These are phyloP conservation scores for Ptychadena robeensis DNA, from an alignment of 2,797 vertebrate genomes.

Conservation along the genomic window DNA sequence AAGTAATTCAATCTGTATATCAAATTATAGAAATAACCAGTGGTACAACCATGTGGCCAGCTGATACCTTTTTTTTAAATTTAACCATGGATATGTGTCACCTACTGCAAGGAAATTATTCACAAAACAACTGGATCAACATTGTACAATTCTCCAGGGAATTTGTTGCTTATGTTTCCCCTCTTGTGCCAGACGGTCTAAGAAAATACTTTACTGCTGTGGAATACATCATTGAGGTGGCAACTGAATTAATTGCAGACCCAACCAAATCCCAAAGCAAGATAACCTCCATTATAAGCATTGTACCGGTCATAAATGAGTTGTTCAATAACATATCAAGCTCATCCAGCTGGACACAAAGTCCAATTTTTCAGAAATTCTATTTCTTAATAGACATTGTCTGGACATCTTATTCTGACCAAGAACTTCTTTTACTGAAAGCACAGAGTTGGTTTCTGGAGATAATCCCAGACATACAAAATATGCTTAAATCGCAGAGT, in stretches of 20 bases:
- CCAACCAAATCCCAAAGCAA: constrained; percentile 9
- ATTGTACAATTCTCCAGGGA: constrained; percentile 2
- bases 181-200: constrained; percentile 15
- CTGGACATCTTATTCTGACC: constrained; percentile 32
- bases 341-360: constrained; percentile 15
- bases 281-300: constrained; percentile 16
- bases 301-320: constrained; percentile 30
- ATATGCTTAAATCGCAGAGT: constrained; percentile 15
- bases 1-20: constrained; percentile 15
- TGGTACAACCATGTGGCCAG: neutral
- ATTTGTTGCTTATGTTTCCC: neutral
- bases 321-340: constrained; percentile 12
- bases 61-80: constrained; percentile 19
- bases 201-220: neutral
- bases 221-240: constrained; percentile 7
- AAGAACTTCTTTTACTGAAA: constrained; percentile 37
- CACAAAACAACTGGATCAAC: constrained; percentile 23
- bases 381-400: constrained; percentile 41
- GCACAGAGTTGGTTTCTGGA: constrained; percentile 25
- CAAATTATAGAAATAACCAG: constrained; percentile 9
- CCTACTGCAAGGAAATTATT: constrained; percentile 35
- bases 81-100: constrained; percentile 22
- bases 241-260: constrained; percentile 16
- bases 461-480: constrained; percentile 29
- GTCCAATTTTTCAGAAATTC: constrained; percentile 20